A percentile compares a stretch with the other conserved stretches of the same genome.
These are phyloP conservation scores for Lampropteryx suffumata DNA, from an alignment of 2,888 invertebrate genomes.

Conservation along the genomic window DNA sequence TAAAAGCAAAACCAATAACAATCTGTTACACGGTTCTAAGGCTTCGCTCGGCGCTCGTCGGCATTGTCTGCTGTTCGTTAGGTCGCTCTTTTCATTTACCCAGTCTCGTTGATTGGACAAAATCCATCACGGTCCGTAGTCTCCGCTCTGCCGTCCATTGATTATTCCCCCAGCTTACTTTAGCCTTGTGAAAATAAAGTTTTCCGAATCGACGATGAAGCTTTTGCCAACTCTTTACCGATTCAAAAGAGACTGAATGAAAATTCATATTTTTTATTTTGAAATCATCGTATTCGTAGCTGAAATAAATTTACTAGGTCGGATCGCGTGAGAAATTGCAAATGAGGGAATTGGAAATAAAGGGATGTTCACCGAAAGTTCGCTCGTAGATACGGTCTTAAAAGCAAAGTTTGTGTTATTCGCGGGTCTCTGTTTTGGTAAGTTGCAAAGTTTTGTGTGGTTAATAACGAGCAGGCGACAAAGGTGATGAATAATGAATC, in stretches of 20 bases:
- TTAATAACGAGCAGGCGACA: slow-evolving; percentile 20
- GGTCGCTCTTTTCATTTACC: slow-evolving; percentile 58
- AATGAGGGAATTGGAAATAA: slow-evolving; percentile 45
- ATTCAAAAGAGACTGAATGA: slow-evolving; percentile 35
- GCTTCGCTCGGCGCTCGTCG: slow-evolving; percentile 38
- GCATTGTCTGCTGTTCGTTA: slow-evolving; percentile 57
- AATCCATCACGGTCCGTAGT: slow-evolving; percentile 55
- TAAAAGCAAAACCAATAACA: slow-evolving; percentile 58
- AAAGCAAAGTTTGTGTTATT: slow-evolving; percentile 54
- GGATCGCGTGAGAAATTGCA: slow-evolving; percentile 39
- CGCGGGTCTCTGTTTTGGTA: slow-evolving; percentile 29
- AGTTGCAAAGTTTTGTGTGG: slow-evolving; percentile 31
- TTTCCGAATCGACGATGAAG: slow-evolving; percentile 44
- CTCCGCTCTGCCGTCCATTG: slow-evolving; percentile 48
- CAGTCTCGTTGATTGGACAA: slow-evolving; percentile 57
- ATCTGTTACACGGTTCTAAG: slow-evolving; percentile 57
- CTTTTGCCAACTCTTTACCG: slow-evolving; percentile 32
- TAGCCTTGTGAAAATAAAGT: slow-evolving; percentile 46
- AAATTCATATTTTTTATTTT: slow-evolving; percentile 27
- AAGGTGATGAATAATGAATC: background rate
- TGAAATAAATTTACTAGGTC: slow-evolving; percentile 30
- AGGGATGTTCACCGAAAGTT: slow-evolving; percentile 49
- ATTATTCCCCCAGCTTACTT: slow-evolving; percentile 46
- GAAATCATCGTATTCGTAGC: slow-evolving; percentile 13
- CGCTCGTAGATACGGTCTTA: slow-evolving; percentile 47